phyloP scores from a whole-genome alignment of 2,888 invertebrate species.

The Mantis religiosa region DNA sequence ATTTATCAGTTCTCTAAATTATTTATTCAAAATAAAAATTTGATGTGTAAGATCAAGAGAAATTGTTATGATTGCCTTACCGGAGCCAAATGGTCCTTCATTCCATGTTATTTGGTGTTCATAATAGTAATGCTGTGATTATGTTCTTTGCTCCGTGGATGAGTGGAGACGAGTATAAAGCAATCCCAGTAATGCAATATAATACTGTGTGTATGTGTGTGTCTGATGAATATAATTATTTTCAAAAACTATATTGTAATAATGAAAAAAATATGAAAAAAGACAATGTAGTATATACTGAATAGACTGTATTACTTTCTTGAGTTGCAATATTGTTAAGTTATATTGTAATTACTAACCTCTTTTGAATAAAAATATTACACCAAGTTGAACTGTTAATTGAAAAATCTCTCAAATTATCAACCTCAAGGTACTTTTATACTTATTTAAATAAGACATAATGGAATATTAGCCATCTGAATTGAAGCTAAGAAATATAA shows the following conservation, averaged over 20 bases:
- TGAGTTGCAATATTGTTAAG: constrained; percentile 12
- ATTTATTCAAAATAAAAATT: not conserved
- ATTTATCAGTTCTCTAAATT: not conserved
- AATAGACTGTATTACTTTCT: constrained; percentile 14
- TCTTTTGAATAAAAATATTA: constrained; percentile 12
- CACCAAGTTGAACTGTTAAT: constrained; percentile 10
- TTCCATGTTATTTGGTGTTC: not conserved
- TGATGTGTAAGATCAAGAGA: not conserved
- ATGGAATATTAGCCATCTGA: too few relatives aligned
- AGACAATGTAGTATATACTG: constrained; percentile 11
- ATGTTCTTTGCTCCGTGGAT: not conserved
- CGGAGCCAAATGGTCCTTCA: not conserved
- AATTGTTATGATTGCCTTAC: not conserved
- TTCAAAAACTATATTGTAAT: not conserved
- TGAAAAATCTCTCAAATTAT: not conserved
- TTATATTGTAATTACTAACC: constrained; percentile 10
- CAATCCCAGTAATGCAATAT: constrained; percentile 13
- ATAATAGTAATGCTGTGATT: not conserved
- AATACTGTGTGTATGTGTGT: not conserved
- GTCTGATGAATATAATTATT: constrained; percentile 3
- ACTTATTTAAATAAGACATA: too few relatives aligned
- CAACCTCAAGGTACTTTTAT: too few relatives aligned
- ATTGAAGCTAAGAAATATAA: too few relatives aligned
- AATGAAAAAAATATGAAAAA: not conserved
- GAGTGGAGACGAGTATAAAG: not conserved